Percentiles rank a stretch among this genome's conserved stretches.
Conservation (phyloP, 2,888 invertebrate genomes). For the Microctonus brassicae region DNA sequence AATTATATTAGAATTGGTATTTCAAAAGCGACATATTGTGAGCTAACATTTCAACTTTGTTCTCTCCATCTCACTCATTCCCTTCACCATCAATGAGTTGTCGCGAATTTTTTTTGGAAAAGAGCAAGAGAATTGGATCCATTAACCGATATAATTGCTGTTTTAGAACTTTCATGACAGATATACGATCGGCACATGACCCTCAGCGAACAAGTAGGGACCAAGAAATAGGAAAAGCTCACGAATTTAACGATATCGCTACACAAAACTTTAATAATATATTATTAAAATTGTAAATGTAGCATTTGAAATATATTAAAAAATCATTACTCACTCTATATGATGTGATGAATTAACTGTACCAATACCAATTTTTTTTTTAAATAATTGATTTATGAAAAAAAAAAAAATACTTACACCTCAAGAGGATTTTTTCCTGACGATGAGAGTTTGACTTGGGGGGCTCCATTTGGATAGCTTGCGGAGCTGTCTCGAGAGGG, state of each 20-base stretch:
- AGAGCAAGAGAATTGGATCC: constrained; percentile 49
- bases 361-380: background rate
- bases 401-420: constrained; percentile 60
- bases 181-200: constrained; percentile 58
- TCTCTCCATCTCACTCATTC: constrained; percentile 16
- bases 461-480: constrained; percentile 66
- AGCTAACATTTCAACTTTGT: constrained; percentile 25
- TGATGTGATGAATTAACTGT: background rate
- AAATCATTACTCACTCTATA: background rate
- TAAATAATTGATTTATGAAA: background rate
- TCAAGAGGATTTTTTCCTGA: constrained; percentile 64
- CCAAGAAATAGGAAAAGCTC: background rate
- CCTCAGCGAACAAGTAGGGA: background rate
- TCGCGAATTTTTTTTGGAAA: constrained; percentile 50
- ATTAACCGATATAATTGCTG: constrained; percentile 62
- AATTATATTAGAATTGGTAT: background rate
- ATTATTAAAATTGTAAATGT: background rate
- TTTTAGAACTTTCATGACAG: constrained; percentile 60
- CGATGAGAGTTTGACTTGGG: constrained; percentile 61
- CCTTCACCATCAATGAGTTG: constrained; percentile 38
- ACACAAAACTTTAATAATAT: background rate
- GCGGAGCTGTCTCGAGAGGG: constrained; percentile 62
- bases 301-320: background rate
- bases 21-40: background rate
- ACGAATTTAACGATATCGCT: background rate